Conservation (phyloP, 2,113 vertebrate genomes). For the Paramisgurnus dabryanus region DNA sequence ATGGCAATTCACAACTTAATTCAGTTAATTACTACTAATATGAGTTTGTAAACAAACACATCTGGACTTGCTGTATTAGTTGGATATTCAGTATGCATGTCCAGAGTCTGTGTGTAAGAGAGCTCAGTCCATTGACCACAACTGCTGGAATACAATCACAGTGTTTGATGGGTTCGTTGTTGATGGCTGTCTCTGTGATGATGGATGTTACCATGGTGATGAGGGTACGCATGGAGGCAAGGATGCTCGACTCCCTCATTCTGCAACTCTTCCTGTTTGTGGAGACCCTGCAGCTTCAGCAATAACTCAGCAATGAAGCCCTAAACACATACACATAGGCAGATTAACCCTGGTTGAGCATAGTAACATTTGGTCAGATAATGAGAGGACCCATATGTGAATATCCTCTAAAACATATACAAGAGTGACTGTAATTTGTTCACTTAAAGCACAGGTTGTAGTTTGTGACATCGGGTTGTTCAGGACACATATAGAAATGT, state of each 20-base stretch:
- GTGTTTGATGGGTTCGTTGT: conserved; percentile 64
- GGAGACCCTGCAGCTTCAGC: conserved; percentile 76
- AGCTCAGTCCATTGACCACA: not conserved
- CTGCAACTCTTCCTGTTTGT: conserved; percentile 79
- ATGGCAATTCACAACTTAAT: not conserved
- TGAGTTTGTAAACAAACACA: conserved; percentile 18
- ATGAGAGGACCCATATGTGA: too few species aligned
- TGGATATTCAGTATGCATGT: not conserved
- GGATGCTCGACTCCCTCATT: conserved; percentile 73
- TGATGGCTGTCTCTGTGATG: conserved; percentile 59
- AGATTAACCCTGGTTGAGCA: not conserved
- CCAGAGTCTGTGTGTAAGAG: conserved; percentile 22
- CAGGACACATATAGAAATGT: too few species aligned
- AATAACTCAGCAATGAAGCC: conserved; percentile 79
- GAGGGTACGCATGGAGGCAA: conserved; percentile 60
- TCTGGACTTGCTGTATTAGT: not conserved
- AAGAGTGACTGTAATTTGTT: too few species aligned
- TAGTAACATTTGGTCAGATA: too few species aligned
- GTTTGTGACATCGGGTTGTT: too few species aligned
- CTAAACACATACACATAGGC: conserved; percentile 59
- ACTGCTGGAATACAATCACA: conserved; percentile 54
- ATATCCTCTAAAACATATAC: too few species aligned
- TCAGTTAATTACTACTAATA: not conserved
- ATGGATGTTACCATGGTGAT: conserved; percentile 44
- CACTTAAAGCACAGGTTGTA: too few species aligned